phyloP scores from a whole-genome alignment of 2,113 vertebrate species.

The Ctenomys sociabilis region DNA sequence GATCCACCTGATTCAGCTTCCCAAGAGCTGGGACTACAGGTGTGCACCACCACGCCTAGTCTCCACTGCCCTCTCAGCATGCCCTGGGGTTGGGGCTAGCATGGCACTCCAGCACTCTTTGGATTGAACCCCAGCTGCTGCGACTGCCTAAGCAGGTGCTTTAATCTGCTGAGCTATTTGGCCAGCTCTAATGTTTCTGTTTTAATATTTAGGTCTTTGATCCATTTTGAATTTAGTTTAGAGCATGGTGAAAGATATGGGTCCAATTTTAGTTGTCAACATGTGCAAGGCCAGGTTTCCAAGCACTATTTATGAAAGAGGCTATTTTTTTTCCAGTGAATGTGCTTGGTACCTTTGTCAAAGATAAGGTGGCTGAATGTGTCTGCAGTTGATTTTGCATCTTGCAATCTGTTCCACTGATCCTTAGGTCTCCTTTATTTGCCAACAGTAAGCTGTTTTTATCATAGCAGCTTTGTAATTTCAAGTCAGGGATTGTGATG shows the following conservation, averaged over 20 bases:
- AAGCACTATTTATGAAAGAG: not conserved
- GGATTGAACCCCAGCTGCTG: too few relatives aligned
- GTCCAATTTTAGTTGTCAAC: not conserved
- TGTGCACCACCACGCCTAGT: too few relatives aligned
- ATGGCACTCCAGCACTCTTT: too few relatives aligned
- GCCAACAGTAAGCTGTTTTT: not conserved
- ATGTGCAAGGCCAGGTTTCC: not conserved
- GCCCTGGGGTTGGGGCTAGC: too few relatives aligned
- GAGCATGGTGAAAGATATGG: not conserved
- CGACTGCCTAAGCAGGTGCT: too few relatives aligned
- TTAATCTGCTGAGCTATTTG: too few relatives aligned
- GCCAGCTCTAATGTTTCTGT: not conserved
- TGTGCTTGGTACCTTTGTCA: not conserved
- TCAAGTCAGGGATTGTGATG: not conserved
- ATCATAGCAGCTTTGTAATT: not conserved
- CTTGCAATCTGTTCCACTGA: not conserved
- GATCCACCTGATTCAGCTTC: too few relatives aligned
- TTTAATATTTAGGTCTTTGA: not conserved
- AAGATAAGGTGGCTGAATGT: not conserved
- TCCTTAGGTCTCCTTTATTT: not conserved
- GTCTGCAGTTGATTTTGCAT: not conserved
- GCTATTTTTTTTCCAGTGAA: not conserved
- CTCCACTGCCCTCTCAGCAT: too few relatives aligned
- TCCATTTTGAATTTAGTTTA: not conserved
- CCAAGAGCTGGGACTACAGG: too few relatives aligned